Conservation (phyloP, 2,113 vertebrate genomes). For the Halichoeres trimaculatus region DNA sequence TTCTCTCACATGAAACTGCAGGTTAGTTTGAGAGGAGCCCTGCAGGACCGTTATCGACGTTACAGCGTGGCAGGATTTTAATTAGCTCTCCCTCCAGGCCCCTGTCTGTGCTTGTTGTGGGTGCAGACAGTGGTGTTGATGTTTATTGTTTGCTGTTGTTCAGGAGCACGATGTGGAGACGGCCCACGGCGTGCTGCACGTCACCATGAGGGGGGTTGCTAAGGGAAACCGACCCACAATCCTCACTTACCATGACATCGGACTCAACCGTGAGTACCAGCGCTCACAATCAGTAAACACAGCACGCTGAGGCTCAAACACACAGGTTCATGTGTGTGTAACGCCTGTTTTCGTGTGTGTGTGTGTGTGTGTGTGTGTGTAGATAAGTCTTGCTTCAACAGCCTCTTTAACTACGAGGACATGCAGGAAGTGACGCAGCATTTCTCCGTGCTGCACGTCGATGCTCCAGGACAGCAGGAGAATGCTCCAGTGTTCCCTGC, state of each 20-base stretch:
- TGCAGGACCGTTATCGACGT: neutral
- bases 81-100: neutral
- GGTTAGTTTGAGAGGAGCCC: neutral
- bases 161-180: constrained; percentile 97
- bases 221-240: constrained; percentile 95
- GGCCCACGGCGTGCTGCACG: constrained; percentile 90
- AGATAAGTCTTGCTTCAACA: constrained; percentile 74
- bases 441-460: constrained; percentile 94
- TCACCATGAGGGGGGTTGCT: constrained; percentile 91
- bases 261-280: constrained; percentile 92
- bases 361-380: constrained; percentile 31
- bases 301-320: no score
- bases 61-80: neutral
- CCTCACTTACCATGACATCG: constrained; percentile 97
- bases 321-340: no score
- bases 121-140: neutral
- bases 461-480: constrained; percentile 95
- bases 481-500: constrained; percentile 90
- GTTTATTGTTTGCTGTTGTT: constrained; percentile 36
- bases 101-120: neutral
- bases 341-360: constrained; percentile 7
- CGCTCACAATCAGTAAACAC: neutral
- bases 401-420: constrained; percentile 90
- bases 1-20: neutral
- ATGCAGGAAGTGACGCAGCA: constrained; percentile 97